A percentile compares a stretch with the other conserved stretches of the same genome.
These are phyloP conservation scores for Phylloscopus collybita DNA, from an alignment of 2,797 vertebrate genomes.

Conservation along the genomic window DNA sequence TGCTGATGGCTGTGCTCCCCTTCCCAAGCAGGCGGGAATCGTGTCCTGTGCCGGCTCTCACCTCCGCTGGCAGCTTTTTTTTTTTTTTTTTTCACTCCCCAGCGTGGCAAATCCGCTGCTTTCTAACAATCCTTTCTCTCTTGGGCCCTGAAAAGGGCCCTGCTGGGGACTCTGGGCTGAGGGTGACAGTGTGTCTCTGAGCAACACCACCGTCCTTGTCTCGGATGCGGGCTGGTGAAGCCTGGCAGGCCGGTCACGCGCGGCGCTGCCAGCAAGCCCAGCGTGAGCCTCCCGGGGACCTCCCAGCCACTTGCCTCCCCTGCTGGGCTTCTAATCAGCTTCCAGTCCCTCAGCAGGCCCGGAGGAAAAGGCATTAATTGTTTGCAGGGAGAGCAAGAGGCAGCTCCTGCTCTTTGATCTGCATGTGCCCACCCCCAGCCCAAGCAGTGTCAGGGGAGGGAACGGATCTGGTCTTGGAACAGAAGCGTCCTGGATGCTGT, in stretches of 20 bases:
- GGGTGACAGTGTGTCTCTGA: not conserved
- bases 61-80: not conserved
- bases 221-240: not conserved
- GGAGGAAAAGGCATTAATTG: constrained; percentile 1
- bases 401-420: not conserved
- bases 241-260: not conserved
- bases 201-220: not conserved
- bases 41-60: not conserved
- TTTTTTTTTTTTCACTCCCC: not conserved
- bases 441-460: rapidly evolving
- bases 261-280: not conserved
- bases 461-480: not conserved
- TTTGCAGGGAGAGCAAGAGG: not conserved
- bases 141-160: not conserved
- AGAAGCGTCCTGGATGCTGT: not conserved
- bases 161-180: not conserved
- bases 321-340: constrained; percentile 33
- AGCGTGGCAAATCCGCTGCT: not conserved
- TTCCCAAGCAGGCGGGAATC: not conserved
- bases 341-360: not conserved
- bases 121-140: not conserved
- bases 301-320: constrained; percentile 6
- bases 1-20: not conserved
- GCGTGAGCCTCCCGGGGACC: not conserved
- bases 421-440: not conserved